Conservation (phyloP, 2,797 vertebrate genomes). For the Sebastes iracundus region DNA sequence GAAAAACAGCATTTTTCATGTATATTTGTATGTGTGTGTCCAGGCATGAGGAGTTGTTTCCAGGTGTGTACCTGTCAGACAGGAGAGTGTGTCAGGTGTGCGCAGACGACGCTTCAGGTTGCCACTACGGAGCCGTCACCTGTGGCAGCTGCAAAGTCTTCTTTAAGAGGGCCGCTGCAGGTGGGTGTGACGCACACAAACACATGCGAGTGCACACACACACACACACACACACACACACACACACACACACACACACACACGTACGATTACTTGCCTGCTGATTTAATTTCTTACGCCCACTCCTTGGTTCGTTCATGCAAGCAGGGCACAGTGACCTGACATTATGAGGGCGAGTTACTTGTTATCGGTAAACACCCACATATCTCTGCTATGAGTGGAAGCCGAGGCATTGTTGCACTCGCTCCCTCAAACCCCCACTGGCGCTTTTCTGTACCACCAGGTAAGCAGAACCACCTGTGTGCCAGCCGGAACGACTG, state of each 20-base stretch:
- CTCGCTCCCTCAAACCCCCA: not conserved
- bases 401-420: constrained; percentile 28
- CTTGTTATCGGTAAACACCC: constrained; percentile 69
- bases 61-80: constrained; percentile 90
- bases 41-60: constrained; percentile 88
- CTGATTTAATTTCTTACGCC: constrained; percentile 69
- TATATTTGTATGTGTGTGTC: not conserved
- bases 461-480: constrained; percentile 96
- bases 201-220: not conserved
- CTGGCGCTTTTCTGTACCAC: constrained; percentile 20
- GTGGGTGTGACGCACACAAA: constrained; percentile 68
- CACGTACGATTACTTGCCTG: not conserved
- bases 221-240: not conserved
- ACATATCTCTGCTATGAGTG: constrained; percentile 63
- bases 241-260: not conserved
- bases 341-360: constrained; percentile 50
- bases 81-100: constrained; percentile 94
- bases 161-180: constrained; percentile 96
- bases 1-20: not conserved
- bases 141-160: constrained; percentile 99
- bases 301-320: constrained; percentile 41
- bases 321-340: constrained; percentile 68
- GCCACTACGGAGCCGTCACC: constrained; percentile 95
- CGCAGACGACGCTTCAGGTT: constrained; percentile 94
- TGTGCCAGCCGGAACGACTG: constrained; percentile 96